Evolutionary conservation across 2,888 invertebrate species (phyloP).

Genomic region (Eristalis arbustorum): DNA sequence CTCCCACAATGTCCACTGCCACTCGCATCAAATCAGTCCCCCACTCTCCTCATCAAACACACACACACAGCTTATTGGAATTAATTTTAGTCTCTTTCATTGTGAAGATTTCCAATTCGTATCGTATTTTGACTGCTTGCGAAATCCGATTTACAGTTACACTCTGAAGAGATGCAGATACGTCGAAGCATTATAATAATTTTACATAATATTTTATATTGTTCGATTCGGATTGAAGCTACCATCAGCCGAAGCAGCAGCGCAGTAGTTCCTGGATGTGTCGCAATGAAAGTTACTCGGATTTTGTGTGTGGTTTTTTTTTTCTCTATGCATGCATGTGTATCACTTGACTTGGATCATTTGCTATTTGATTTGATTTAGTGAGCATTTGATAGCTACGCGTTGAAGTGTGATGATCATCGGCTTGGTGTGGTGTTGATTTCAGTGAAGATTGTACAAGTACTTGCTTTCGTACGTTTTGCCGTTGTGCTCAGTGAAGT

Average conservation of each 20-base stretch:
- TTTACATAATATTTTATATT: conserved; percentile 62
- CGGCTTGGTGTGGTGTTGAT: conserved; percentile 32
- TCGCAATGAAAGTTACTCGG: conserved; percentile 57
- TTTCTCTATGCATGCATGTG: background rate
- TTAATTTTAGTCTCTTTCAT: conserved; percentile 37
- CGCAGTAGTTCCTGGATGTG: conserved; percentile 64
- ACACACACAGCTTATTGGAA: background rate
- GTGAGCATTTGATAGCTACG: conserved; percentile 35
- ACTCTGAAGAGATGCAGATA: conserved; percentile 58
- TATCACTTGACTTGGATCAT: background rate
- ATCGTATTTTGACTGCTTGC: conserved; percentile 50
- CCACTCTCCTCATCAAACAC: background rate
- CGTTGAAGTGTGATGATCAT: conserved; percentile 53
- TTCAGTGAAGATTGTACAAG: conserved; percentile 24
- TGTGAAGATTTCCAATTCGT: conserved; percentile 48
- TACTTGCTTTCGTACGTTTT: too few species aligned
- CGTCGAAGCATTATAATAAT: conserved; percentile 56
- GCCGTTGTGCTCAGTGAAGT: background rate
- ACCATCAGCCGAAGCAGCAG: background rate
- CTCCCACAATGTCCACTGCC: background rate
- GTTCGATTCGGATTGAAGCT: background rate
- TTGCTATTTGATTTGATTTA: conserved; percentile 45
- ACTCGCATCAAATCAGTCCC: background rate
- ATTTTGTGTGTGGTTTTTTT: background rate
- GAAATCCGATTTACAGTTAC: conserved; percentile 63